A percentile compares a stretch with the other conserved stretches of the same genome.
phyloP scores from a whole-genome alignment of 2,888 invertebrate species.

The Noctua fimbriata region DNA sequence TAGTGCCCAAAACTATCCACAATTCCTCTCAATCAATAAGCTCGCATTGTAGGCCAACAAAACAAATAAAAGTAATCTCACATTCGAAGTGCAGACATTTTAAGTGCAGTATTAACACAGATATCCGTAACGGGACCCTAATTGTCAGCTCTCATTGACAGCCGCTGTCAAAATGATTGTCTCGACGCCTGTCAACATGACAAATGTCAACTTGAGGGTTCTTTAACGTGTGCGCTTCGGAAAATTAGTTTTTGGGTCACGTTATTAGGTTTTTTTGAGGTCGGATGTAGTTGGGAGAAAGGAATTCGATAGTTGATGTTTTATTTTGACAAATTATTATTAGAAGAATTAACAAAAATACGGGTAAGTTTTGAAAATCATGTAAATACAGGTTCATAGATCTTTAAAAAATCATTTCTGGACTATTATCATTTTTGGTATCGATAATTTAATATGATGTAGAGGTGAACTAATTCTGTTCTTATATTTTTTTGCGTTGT shows the following conservation, averaged over 20 bases:
- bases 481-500: background rate
- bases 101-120: slow-evolving; percentile 63
- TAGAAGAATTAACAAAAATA: background rate
- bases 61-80: slow-evolving; percentile 51
- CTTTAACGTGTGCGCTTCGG: slow-evolving; percentile 55
- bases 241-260: slow-evolving; percentile 49
- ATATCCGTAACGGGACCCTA: slow-evolving; percentile 64
- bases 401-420: background rate
- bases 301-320: background rate
- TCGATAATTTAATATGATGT: background rate
- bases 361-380: background rate
- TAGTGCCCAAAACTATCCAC: background rate
- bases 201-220: slow-evolving; percentile 77
- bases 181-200: slow-evolving; percentile 78
- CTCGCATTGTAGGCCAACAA: slow-evolving; percentile 21
- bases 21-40: slow-evolving; percentile 13
- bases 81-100: slow-evolving; percentile 40
- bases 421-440: background rate
- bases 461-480: background rate
- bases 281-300: background rate
- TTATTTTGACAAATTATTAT: background rate
- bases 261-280: slow-evolving; percentile 13
- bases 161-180: slow-evolving; percentile 74
- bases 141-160: slow-evolving; percentile 75
- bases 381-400: background rate